These are phyloP conservation scores for Polypedilum pembai DNA, from an alignment of 1,140 invertebrate genomes.

Conservation along the genomic window DNA sequence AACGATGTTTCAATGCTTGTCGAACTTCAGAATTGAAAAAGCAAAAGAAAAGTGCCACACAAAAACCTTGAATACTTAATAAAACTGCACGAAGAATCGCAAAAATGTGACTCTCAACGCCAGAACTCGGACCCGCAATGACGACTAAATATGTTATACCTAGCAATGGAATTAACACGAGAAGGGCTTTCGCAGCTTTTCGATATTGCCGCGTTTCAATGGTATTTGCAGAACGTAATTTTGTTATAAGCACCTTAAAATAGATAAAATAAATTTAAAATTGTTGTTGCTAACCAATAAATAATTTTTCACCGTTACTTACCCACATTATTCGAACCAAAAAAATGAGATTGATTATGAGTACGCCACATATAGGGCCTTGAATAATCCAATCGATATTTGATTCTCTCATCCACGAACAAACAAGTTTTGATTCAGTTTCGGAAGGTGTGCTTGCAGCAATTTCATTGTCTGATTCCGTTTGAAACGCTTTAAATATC, in stretches of 20 bases:
- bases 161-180: constrained; percentile 79
- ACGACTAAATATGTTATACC: constrained; percentile 83
- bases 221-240: constrained; percentile 76
- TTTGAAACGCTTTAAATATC: constrained; percentile 19
- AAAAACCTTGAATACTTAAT: constrained; percentile 77
- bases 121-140: constrained; percentile 61
- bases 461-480: background rate
- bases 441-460: background rate
- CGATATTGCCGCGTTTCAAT: constrained; percentile 80
- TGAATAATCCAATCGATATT: constrained; percentile 74
- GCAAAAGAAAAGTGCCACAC: constrained; percentile 75
- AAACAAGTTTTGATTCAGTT: constrained; percentile 39
- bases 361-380: constrained; percentile 60
- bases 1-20: constrained; percentile 65
- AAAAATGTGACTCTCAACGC: constrained; percentile 56
- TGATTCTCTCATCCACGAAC: constrained; percentile 64
- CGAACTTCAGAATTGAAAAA: constrained; percentile 82
- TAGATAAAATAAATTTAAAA: too few species aligned
- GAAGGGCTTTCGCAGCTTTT: constrained; percentile 79
- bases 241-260: constrained; percentile 77
- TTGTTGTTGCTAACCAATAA: too few species aligned
- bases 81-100: constrained; percentile 62
- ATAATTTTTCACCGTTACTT: too few species aligned
- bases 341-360: constrained; percentile 77
- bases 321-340: constrained; percentile 89